A percentile compares a stretch with the other conserved stretches of the same genome.
phyloP scores from a whole-genome alignment of 2,797 vertebrate genomes.

The Mormyrops attenuatus region DNA sequence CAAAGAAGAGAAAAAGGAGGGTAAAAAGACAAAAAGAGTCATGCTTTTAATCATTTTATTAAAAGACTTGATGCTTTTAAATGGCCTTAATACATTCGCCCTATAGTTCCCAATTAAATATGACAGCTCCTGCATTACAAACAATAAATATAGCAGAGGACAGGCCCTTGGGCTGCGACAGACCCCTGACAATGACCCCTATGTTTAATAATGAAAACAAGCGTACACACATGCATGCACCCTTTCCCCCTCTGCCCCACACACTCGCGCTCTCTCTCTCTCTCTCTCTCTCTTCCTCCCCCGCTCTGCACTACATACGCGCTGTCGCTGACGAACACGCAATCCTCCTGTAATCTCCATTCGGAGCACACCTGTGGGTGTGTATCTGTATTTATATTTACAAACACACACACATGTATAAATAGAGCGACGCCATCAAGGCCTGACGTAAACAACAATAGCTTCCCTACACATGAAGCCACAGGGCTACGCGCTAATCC shows the following conservation, averaged over 20 bases:
- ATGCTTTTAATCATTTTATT: constrained; percentile 64
- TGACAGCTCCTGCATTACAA: constrained; percentile 69
- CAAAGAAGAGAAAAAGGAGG: constrained; percentile 44
- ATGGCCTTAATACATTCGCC: constrained; percentile 67
- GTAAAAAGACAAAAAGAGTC: constrained; percentile 59
- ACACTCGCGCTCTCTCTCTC: constrained; percentile 7
- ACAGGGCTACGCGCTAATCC: background rate
- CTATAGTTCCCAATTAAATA: constrained; percentile 63
- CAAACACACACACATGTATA: constrained; percentile 1
- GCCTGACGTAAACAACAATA: background rate
- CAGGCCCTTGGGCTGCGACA: constrained; percentile 52
- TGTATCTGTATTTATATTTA: background rate
- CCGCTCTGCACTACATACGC: background rate
- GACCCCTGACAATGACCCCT: constrained; percentile 66
- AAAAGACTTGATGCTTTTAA: constrained; percentile 65
- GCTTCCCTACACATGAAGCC: background rate
- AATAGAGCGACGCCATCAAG: background rate
- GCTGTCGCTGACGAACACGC: background rate
- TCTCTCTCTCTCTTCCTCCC: background rate
- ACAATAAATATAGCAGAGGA: constrained; percentile 72
- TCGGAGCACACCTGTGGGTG: constrained; percentile 1
- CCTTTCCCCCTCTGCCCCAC: background rate
- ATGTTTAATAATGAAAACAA: constrained; percentile 68
- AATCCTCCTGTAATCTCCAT: background rate
- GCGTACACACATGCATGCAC: constrained; percentile 18